Evolutionary conservation across 2,113 vertebrate species (phyloP).

Genomic region (Tachysurus vachellii): DNA sequence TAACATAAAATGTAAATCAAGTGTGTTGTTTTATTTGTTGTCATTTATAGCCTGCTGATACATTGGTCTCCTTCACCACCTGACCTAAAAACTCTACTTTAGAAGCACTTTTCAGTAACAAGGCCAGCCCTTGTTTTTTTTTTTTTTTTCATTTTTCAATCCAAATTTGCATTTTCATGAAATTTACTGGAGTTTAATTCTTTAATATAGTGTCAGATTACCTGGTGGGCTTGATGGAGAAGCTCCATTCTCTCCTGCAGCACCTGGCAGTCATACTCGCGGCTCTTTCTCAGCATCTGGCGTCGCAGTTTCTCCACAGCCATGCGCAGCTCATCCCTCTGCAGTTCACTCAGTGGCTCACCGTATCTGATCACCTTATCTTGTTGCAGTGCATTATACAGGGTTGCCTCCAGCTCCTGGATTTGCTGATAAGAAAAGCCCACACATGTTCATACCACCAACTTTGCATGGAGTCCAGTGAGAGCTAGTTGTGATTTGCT

Average conservation of each 20-base stretch:
- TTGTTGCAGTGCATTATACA: slow-evolving; percentile 98
- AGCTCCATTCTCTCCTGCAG: slow-evolving; percentile 98
- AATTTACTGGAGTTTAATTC: not conserved
- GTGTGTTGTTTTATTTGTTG: too few relatives aligned
- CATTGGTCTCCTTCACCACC: too few relatives aligned
- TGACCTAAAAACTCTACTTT: too few relatives aligned
- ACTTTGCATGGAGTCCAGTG: not conserved
- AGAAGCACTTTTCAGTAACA: too few relatives aligned
- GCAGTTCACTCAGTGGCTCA: slow-evolving; percentile 89
- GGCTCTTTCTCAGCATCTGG: slow-evolving; percentile 97
- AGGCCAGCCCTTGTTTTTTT: too few relatives aligned
- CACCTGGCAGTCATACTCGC: slow-evolving; percentile 97
- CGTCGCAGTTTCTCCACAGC: slow-evolving; percentile 93
- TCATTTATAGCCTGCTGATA: too few relatives aligned
- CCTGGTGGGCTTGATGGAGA: slow-evolving; percentile 97
- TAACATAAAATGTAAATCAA: too few relatives aligned
- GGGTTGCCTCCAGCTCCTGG: slow-evolving; percentile 96
- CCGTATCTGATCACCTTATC: slow-evolving; percentile 96
- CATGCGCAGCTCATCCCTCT: slow-evolving; percentile 89
- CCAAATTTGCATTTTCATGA: too few relatives aligned
- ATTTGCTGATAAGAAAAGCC: slow-evolving; percentile 82
- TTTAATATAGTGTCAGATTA: slow-evolving; percentile 51
- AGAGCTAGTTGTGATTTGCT: not conserved
- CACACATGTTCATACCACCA: not conserved
- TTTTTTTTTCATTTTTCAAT: too few relatives aligned